These are phyloP conservation scores for Haemorhous mexicanus DNA, from an alignment of 2,113 vertebrate genomes.

Conservation along the genomic window DNA sequence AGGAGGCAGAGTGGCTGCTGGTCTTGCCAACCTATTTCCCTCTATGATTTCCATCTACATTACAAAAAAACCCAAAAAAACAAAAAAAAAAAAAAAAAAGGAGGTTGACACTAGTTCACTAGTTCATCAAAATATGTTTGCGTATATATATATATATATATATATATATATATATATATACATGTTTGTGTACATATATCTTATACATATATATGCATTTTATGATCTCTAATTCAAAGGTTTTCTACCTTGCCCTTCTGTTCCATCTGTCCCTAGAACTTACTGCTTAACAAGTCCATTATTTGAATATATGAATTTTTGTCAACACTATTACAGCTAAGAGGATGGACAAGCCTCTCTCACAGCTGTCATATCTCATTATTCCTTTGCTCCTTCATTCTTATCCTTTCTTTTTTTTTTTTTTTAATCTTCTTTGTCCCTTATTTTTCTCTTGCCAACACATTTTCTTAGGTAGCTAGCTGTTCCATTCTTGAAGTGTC, in stretches of 20 bases:
- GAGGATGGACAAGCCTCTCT: background rate
- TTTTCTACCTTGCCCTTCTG: background rate
- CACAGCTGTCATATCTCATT: background rate
- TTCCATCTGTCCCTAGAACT: background rate
- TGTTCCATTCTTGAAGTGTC: background rate
- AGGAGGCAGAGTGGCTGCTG: background rate
- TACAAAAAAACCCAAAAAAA: background rate
- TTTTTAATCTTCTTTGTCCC: background rate
- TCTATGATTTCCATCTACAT: background rate
- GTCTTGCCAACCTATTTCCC: background rate
- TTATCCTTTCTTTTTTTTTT: background rate
- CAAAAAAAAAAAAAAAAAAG: background rate
- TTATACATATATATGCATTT: fast-evolving
- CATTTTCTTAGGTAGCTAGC: background rate
- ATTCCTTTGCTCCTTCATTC: background rate
- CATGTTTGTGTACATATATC: no score
- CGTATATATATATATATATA: no score
- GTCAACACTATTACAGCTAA: background rate
- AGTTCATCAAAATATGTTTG: background rate
- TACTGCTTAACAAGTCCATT: background rate
- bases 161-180: no score
- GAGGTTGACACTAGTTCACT: background rate
- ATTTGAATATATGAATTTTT: background rate
- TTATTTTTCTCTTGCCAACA: background rate
- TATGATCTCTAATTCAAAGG: background rate